phyloP scores from a whole-genome alignment of 1,140 invertebrate species.

The Pristionchus pacificus region DNA sequence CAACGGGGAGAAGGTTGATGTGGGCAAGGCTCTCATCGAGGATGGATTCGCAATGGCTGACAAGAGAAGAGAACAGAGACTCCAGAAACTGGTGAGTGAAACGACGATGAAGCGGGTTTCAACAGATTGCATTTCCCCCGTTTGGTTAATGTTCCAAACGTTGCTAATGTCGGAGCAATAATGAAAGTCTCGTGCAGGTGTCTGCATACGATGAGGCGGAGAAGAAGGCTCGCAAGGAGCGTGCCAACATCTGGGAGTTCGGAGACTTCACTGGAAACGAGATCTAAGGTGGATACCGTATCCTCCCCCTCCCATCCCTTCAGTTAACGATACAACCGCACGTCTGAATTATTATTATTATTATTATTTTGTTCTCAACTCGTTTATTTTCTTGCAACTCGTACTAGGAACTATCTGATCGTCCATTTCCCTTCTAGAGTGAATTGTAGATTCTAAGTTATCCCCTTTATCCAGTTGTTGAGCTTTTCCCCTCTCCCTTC shows the following conservation, averaged over 20 bases:
- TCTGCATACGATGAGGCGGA: conserved; percentile 48
- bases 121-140: conserved; percentile 22
- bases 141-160: conserved; percentile 1
- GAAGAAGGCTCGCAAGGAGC: conserved; percentile 43
- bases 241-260: conserved; percentile 52
- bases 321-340: too few species aligned
- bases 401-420: too few species aligned
- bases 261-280: conserved; percentile 54
- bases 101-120: too few species aligned
- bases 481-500: too few species aligned
- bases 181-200: conserved; percentile 42
- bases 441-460: too few species aligned
- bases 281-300: conserved; percentile 28
- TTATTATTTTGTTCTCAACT: too few species aligned
- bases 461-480: too few species aligned
- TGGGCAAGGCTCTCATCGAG: conserved; percentile 76
- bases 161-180: not conserved
- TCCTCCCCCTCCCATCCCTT: too few species aligned
- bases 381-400: too few species aligned
- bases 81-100: conserved; percentile 70
- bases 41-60: conserved; percentile 81
- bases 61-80: conserved; percentile 72
- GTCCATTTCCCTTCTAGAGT: too few species aligned
- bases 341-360: too few species aligned
- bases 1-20: conserved; percentile 71